Base-by-base conservation (phyloP, 2,888 invertebrate genomes). In the Trissonchulus sp. region DNA sequence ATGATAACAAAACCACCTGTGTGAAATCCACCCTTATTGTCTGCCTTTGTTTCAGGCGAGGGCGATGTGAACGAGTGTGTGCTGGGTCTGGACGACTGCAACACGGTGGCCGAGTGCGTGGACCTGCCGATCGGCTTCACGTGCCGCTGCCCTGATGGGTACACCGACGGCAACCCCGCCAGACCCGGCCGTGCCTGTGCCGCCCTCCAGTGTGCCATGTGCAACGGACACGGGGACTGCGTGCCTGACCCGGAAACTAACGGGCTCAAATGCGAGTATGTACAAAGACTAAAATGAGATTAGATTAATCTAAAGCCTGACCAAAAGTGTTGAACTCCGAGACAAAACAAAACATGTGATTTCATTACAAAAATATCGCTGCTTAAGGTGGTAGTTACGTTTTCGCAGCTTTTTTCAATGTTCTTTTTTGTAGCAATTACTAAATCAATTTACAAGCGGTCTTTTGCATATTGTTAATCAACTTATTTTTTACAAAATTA, bases 51-150 rank as follows among this genome's bases (percentile, higher is more conserved):
- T 69, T 69, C 71, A 69, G 71, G 37, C 23, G 35, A 35, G 2
- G 38, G 31, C 2, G 84, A 84, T 76, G 81, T 84, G 8, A 81
- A 84, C 76, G 83, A 83, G 74, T 84, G 84, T 76, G 81, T 80
- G 15, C 80, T 84, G 3, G 84, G 83, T 33, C 77, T 84, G 69
- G 82, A 81, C 69, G 82, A 84, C 76, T 84, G 84, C 77, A 81
- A 82, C 1, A 80, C 79, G 2, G 82, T 84, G 30, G 83, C 84
- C 34, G 79, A 80, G 28, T 84, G 84, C 77, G 80, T 79, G 60
- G 82, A 84, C 72, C 77, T 80, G 36, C 79, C 79, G 1, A 76
- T 81, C 69, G 83, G 84, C 34, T 84, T 84, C 77, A 78, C 79
- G 1, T 84, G 84, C 75, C 74, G 77, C 28, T 84, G 84, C 71